A percentile compares a stretch with the other conserved stretches of the same genome.
These are phyloP conservation scores for Sciurus carolinensis DNA, from an alignment of 2,797 vertebrate species.

Conservation along the genomic window DNA sequence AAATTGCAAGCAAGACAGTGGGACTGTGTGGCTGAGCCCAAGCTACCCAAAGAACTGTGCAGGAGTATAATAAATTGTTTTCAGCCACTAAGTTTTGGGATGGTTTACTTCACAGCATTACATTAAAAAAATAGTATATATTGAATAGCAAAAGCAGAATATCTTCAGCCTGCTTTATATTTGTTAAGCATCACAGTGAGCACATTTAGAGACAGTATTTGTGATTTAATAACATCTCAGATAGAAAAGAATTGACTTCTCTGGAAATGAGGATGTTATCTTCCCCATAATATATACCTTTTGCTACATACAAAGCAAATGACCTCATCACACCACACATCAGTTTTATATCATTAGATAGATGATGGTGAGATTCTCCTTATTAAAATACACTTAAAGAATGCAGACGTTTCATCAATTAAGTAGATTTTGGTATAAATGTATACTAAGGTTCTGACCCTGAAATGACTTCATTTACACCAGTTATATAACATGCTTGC, in stretches of 20 bases:
- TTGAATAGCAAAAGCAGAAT: background rate
- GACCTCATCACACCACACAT: background rate
- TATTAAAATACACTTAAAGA: conserved; percentile 49
- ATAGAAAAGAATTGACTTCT: conserved; percentile 19
- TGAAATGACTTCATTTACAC: conserved; percentile 58
- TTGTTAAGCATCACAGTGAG: conserved; percentile 9
- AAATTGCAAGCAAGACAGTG: background rate
- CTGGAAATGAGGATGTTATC: conserved; percentile 13
- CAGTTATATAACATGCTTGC: conserved; percentile 70
- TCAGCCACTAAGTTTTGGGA: background rate
- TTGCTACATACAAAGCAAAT: conserved; percentile 56
- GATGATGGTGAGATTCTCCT: conserved; percentile 31
- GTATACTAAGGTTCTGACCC: conserved; percentile 41
- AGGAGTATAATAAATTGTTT: conserved; percentile 21
- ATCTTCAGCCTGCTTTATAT: conserved; percentile 36
- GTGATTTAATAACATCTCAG: conserved; percentile 29
- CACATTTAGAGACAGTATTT: background rate
- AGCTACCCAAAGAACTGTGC: background rate
- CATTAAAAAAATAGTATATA: conserved; percentile 41
- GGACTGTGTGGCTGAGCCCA: background rate
- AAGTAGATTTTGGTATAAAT: conserved; percentile 39
- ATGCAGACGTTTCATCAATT: conserved; percentile 42
- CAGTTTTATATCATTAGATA: conserved; percentile 10
- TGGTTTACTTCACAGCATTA: conserved; percentile 53
- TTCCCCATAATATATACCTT: background rate